Evolutionary conservation across 2,113 vertebrate genomes (phyloP).

Genomic region (Meleagris gallopavo): DNA sequence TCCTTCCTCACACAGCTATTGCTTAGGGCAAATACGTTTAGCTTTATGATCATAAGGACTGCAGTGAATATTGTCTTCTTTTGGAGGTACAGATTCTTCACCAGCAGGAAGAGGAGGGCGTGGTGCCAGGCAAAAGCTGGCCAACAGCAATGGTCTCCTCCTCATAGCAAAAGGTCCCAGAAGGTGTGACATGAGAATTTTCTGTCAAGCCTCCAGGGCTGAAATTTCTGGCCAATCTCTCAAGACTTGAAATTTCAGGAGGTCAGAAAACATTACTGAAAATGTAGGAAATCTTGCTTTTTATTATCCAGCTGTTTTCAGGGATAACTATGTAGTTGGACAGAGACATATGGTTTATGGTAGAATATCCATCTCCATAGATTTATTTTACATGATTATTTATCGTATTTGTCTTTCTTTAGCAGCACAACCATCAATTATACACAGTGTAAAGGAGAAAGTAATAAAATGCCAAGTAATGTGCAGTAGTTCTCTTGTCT

Average conservation of each 20-base stretch:
- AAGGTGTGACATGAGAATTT: neutral
- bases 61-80: slow-evolving; percentile 21
- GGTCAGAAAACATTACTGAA: neutral
- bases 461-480: neutral
- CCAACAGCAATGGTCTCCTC: neutral
- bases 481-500: neutral
- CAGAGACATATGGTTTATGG: slow-evolving; percentile 35
- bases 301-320: neutral
- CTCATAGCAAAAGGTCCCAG: neutral
- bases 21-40: neutral
- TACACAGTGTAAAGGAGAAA: neutral
- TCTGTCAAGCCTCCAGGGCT: slow-evolving; percentile 39
- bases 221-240: slow-evolving; percentile 17
- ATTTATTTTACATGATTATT: slow-evolving; percentile 13
- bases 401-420: slow-evolving; percentile 48
- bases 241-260: neutral
- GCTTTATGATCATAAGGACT: neutral
- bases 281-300: slow-evolving; percentile 28
- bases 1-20: neutral
- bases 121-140: neutral
- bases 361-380: slow-evolving; percentile 32
- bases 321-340: neutral
- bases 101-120: slow-evolving; percentile 7
- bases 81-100: neutral
- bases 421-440: slow-evolving; percentile 10